phyloP scores from a whole-genome alignment of 2,888 invertebrate species.

The Lumbricus terrestris region DNA sequence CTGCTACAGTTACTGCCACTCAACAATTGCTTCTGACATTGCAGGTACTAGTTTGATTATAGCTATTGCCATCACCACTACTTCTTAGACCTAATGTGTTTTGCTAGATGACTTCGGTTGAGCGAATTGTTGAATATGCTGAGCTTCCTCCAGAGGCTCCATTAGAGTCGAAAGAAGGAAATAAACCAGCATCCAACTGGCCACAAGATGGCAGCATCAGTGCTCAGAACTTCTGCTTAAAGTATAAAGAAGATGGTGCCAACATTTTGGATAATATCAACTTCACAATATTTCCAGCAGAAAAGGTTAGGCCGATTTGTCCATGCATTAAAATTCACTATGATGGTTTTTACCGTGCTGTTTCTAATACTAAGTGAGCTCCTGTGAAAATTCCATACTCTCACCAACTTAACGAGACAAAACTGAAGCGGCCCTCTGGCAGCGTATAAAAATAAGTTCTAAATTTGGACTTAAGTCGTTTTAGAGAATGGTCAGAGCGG shows the following conservation, averaged over 20 bases:
- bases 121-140: conserved; percentile 79
- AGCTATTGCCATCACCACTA: no score
- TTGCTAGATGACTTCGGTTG: conserved; percentile 67
- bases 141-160: conserved; percentile 73
- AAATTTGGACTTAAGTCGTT: no score
- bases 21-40: no score
- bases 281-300: conserved; percentile 60
- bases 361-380: no score
- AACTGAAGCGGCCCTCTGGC: no score
- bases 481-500: no score
- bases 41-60: no score
- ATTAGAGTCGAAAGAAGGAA: conserved; percentile 62
- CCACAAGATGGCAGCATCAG: conserved; percentile 56
- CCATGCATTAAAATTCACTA: neutral
- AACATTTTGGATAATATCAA: conserved; percentile 68
- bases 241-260: conserved; percentile 70
- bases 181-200: conserved; percentile 57
- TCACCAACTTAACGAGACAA: no score
- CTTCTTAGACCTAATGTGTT: neutral
- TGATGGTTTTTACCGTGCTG: conserved; percentile 61
- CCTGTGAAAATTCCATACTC: no score
- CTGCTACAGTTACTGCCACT: no score
- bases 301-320: conserved; percentile 62
- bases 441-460: no score
- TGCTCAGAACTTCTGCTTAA: conserved; percentile 63